These are phyloP conservation scores for Acanthurus leucopareius DNA, from an alignment of 2,797 vertebrate genomes.

Conservation along the genomic window DNA sequence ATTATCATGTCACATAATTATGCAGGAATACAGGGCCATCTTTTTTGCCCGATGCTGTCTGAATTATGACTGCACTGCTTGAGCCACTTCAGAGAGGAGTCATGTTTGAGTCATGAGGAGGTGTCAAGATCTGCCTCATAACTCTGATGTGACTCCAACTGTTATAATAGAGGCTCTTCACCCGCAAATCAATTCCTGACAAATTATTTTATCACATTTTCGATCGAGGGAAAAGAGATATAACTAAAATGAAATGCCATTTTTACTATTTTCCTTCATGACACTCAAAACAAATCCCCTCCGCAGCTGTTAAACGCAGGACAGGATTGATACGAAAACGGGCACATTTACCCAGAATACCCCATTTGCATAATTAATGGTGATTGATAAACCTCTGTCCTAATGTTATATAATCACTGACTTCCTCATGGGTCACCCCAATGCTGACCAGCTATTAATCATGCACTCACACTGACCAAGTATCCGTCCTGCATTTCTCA, in stretches of 20 bases:
- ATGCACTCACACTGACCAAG: neutral
- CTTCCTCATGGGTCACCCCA: conserved; percentile 15
- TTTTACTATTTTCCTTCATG: neutral
- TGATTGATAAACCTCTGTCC: conserved; percentile 39
- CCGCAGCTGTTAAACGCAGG: neutral
- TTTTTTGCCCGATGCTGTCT: too few relatives aligned
- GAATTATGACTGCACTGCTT: neutral
- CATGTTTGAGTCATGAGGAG: conserved; percentile 34
- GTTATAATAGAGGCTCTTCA: neutral
- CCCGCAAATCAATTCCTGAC: conserved; percentile 1
- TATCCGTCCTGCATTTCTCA: neutral
- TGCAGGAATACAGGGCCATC: too few relatives aligned
- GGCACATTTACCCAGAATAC: conserved; percentile 50
- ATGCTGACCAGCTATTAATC: conserved; percentile 24
- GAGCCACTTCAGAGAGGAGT: conserved; percentile 15
- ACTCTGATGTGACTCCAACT: neutral
- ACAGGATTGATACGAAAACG: conserved; percentile 17
- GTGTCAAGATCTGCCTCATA: neutral
- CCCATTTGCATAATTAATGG: conserved; percentile 47
- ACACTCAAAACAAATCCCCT: neutral
- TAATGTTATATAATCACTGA: conserved; percentile 33
- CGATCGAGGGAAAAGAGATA: neutral
- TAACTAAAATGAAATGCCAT: neutral
- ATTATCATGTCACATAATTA: too few relatives aligned
- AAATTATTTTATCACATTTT: neutral